Evolutionary conservation across 2,797 vertebrate genomes (phyloP).

Genomic region (Gallinago solitaria): DNA sequence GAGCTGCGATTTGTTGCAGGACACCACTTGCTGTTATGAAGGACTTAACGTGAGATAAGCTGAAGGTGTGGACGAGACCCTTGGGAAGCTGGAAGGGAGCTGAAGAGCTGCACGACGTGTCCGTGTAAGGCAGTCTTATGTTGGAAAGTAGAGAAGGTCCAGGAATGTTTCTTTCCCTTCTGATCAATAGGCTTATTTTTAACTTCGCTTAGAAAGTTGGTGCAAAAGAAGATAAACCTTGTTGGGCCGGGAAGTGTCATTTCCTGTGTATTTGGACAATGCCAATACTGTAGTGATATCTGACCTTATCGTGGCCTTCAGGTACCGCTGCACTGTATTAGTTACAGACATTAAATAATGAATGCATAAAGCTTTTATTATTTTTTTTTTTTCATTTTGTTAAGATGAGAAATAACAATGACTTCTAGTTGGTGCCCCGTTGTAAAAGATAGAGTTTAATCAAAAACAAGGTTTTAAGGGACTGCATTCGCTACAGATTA

Average conservation of each 20-base stretch:
- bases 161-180: background rate
- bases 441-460: constrained; percentile 35
- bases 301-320: background rate
- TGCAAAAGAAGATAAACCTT: background rate
- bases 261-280: background rate
- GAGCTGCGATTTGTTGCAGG: background rate
- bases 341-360: background rate
- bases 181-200: constrained; percentile 55
- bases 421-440: background rate
- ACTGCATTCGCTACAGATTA: background rate
- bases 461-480: constrained; percentile 32
- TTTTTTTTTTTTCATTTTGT: background rate
- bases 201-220: background rate
- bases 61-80: accelerated
- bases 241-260: background rate
- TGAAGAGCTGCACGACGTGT: accelerated
- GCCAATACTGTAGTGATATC: background rate
- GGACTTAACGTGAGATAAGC: background rate
- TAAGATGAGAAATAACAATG: background rate
- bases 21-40: background rate
- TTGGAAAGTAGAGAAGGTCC: background rate
- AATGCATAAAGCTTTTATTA: background rate
- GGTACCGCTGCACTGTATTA: accelerated
- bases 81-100: background rate
- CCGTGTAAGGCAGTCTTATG: background rate